A percentile compares a stretch with the other conserved stretches of the same genome.
Evolutionary conservation across 2,797 vertebrate genomes (phyloP).

Genomic region (Myripristis jacobus): DNA sequence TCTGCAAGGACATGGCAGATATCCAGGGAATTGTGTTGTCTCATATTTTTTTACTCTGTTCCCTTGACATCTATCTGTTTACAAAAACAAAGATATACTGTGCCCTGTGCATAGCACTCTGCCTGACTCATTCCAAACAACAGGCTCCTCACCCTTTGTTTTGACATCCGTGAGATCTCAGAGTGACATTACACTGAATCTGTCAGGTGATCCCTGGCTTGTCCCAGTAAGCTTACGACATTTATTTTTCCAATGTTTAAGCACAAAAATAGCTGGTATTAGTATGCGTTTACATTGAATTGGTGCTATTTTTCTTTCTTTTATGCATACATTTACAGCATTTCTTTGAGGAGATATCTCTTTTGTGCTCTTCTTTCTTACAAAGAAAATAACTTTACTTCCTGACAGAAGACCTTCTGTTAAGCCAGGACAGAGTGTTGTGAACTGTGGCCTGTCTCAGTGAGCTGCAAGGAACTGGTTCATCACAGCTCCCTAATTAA

Average conservation of each 20-base stretch:
- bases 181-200: conserved; percentile 14
- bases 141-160: conserved; percentile 22
- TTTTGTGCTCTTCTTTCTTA: conserved; percentile 13
- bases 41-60: conserved; percentile 52
- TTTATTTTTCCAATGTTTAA: not conserved
- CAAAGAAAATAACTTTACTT: conserved; percentile 9
- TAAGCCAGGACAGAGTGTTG: conserved; percentile 8
- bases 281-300: conserved; percentile 3
- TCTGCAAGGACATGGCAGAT: conserved; percentile 52
- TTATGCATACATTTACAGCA: not conserved
- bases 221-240: not conserved
- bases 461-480: conserved; percentile 47
- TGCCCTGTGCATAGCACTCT: conserved; percentile 39
- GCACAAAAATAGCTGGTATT: too few species aligned
- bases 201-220: conserved; percentile 24
- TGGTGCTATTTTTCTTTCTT: not conserved
- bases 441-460: conserved; percentile 10
- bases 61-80: conserved; percentile 42
- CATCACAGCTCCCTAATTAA: conserved; percentile 71
- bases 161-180: conserved; percentile 30
- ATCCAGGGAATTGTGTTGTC: conserved; percentile 54
- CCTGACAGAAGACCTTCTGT: conserved; percentile 8
- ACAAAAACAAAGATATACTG: conserved; percentile 22
- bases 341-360: not conserved
- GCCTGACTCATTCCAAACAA: conserved; percentile 43